Percentiles rank a stretch among this genome's conserved stretches.
phyloP scores from a whole-genome alignment of 2,888 invertebrate species.

The Scaptodrosophila latifasciaeformis region DNA sequence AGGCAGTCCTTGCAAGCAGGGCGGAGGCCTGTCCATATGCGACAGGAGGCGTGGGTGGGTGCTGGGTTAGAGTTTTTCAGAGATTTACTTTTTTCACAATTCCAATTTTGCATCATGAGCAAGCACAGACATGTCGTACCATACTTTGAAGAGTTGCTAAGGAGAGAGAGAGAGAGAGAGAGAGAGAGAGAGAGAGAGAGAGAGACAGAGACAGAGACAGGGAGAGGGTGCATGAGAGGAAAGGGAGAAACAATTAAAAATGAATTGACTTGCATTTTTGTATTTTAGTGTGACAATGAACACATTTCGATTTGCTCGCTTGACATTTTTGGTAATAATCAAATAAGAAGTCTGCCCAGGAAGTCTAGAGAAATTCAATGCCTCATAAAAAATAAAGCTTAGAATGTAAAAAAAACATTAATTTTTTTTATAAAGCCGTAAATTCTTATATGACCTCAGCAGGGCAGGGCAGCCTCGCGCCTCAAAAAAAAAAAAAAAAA shows the following conservation, averaged over 20 bases:
- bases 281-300: constrained; percentile 17
- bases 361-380: background rate
- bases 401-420: too few species aligned
- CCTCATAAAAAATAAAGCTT: background rate
- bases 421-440: too few species aligned
- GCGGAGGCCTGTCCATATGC: background rate
- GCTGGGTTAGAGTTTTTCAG: too few species aligned
- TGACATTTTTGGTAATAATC: background rate
- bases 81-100: constrained; percentile 52
- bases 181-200: too few species aligned
- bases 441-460: too few species aligned
- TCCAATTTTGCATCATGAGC: constrained; percentile 49
- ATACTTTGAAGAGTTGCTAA: constrained; percentile 21
- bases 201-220: too few species aligned
- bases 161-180: too few species aligned
- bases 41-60: background rate
- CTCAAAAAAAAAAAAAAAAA: too few species aligned
- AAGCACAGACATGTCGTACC: constrained; percentile 48
- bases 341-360: background rate
- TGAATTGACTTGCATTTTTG: constrained; percentile 47
- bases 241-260: constrained; percentile 59
- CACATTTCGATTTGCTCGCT: background rate
- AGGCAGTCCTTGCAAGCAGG: constrained; percentile 10
- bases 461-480: too few species aligned
- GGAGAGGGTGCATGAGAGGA: too few species aligned